phyloP scores from a whole-genome alignment of 2,888 invertebrate genomes.

The Tinea pellionella region DNA sequence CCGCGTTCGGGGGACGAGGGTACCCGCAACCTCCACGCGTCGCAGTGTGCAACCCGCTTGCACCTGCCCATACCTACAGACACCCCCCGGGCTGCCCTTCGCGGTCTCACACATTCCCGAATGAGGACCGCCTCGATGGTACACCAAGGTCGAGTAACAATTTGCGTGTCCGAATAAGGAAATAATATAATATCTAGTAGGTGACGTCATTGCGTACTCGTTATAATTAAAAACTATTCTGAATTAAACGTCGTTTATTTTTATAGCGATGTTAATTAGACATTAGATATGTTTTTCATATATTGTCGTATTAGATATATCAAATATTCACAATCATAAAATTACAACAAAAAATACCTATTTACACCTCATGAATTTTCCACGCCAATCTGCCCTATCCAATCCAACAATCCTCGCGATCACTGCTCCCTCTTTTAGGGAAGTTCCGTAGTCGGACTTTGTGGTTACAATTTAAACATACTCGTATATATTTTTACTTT shows the following conservation, averaged over 20 bases:
- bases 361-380: no score
- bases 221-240: neutral
- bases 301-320: no score
- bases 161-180: neutral
- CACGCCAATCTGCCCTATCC: no score
- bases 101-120: constrained; percentile 34
- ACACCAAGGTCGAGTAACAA: neutral
- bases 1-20: constrained; percentile 27
- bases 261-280: neutral
- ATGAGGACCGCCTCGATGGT: neutral
- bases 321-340: no score
- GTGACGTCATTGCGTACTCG: neutral
- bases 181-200: neutral
- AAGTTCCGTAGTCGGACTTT: no score
- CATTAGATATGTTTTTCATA: neutral
- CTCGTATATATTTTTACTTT: no score
- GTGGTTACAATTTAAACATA: no score
- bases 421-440: no score
- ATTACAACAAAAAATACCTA: no score
- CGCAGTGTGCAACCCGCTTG: constrained; percentile 49
- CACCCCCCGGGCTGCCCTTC: constrained; percentile 32
- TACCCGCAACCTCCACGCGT: constrained; percentile 44
- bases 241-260: neutral
- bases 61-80: constrained; percentile 42
- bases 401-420: no score